Conservation (phyloP, 2,888 invertebrate genomes). For the Drosophila mimetica region DNA sequence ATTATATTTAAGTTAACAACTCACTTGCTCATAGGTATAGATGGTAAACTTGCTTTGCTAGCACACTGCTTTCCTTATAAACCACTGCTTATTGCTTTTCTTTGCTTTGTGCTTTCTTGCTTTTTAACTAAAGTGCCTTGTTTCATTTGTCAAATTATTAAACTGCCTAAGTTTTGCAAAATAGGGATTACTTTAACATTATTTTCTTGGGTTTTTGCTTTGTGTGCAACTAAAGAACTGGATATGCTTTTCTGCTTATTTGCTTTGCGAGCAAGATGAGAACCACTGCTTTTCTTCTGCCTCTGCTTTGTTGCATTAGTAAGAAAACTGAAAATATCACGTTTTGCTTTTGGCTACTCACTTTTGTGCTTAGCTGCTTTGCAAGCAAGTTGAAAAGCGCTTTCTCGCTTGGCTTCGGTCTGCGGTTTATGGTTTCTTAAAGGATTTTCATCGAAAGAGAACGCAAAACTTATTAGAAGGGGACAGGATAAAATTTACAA, state of each 20-base stretch:
- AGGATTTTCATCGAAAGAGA: conserved; percentile 9
- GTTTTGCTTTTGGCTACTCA: neutral
- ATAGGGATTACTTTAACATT: neutral
- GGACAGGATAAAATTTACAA: conserved; percentile 7
- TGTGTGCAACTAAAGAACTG: neutral
- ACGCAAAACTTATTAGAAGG: neutral
- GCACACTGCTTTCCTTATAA: neutral
- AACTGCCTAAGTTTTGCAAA: neutral
- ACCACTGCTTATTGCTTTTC: neutral
- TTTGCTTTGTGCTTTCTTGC: no score
- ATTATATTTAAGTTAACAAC: neutral
- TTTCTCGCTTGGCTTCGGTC: neutral
- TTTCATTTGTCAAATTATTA: no score
- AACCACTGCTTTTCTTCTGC: neutral
- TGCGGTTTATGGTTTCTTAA: neutral
- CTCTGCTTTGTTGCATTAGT: neutral
- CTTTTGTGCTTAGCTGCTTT: neutral
- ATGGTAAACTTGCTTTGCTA: neutral
- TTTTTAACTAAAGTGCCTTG: no score
- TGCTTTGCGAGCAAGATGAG: neutral
- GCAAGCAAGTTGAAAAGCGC: neutral
- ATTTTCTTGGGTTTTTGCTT: neutral
- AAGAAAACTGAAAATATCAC: neutral
- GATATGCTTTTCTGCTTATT: neutral
- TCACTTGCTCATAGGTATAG: neutral